Percentiles rank a stretch among this genome's conserved stretches.
Conservation (phyloP, 2,797 vertebrate species). For the Pseudocheirus occidentalis region DNA sequence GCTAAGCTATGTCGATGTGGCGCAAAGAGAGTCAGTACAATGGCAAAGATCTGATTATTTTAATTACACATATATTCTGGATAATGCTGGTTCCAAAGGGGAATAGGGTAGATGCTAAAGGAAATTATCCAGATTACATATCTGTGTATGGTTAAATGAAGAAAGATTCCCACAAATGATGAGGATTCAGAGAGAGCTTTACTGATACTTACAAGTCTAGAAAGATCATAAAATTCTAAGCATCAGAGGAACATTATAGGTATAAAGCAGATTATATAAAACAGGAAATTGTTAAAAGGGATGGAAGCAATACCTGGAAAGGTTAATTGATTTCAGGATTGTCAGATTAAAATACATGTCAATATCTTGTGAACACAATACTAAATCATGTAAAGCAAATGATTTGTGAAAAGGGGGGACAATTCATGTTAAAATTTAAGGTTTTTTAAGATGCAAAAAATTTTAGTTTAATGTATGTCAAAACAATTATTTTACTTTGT, state of each 20-base stretch:
- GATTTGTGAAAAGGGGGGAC: background rate
- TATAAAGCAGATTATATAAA: slow-evolving; percentile 4
- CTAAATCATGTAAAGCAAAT: background rate
- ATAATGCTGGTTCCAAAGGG: background rate
- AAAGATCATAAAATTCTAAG: slow-evolving; percentile 29
- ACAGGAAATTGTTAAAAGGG: background rate
- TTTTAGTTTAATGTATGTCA: background rate
- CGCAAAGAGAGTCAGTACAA: background rate
- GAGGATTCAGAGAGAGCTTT: slow-evolving; percentile 6
- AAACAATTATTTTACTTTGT: background rate
- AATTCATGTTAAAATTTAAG: background rate
- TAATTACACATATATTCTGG: slow-evolving; percentile 14
- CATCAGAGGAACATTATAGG: background rate
- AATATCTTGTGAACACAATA: background rate
- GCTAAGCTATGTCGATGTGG: background rate
- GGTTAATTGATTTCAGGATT: background rate
- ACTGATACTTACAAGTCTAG: background rate
- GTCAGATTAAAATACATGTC: background rate
- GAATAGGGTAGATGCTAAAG: background rate
- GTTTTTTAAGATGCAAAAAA: background rate
- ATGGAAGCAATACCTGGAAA: background rate
- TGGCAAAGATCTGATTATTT: background rate
- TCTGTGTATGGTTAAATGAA: slow-evolving; percentile 16
- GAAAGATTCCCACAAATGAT: slow-evolving; percentile 7
- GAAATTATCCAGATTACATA: slow-evolving; percentile 37